Evolutionary conservation across 2,888 invertebrate species (phyloP).

Genomic region (Cactoblastis cactorum): DNA sequence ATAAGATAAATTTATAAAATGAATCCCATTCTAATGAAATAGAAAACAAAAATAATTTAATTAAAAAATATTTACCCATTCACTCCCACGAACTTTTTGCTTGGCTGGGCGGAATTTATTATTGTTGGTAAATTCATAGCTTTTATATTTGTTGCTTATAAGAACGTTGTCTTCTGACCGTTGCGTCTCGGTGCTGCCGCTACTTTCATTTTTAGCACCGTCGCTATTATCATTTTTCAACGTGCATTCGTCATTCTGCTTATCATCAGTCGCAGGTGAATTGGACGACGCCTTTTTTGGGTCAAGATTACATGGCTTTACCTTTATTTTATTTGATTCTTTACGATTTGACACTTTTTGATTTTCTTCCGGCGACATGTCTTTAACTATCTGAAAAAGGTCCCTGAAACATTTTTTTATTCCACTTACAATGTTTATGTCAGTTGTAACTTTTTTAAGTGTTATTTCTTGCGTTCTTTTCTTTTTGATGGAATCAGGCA

Average conservation of each 20-base stretch:
- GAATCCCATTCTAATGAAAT: too few species aligned
- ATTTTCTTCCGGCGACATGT: constrained; percentile 23
- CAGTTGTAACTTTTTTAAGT: constrained; percentile 27
- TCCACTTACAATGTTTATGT: constrained; percentile 34
- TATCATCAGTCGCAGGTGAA: constrained; percentile 8
- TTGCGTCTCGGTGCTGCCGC: constrained; percentile 34
- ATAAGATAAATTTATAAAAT: too few species aligned
- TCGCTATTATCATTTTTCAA: too few species aligned
- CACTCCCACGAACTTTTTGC: background rate
- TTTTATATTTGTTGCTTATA: constrained; percentile 41
- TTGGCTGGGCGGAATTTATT: background rate
- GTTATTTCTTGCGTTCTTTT: constrained; percentile 8
- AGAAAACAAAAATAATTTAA: background rate
- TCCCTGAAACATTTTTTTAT: constrained; percentile 41
- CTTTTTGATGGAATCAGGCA: constrained; percentile 33
- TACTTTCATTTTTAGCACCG: constrained; percentile 23
- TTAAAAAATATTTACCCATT: constrained; percentile 3
- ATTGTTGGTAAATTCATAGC: background rate
- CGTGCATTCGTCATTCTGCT: too few species aligned
- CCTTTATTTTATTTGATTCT: too few species aligned
- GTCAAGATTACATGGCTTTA: background rate
- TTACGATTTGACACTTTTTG: background rate
- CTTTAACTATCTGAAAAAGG: constrained; percentile 40
- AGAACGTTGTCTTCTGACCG: constrained; percentile 46
- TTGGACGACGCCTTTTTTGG: background rate